Base-by-base conservation (phyloP, 2,113 vertebrate genomes). In the Fulmarus glacialis region DNA sequence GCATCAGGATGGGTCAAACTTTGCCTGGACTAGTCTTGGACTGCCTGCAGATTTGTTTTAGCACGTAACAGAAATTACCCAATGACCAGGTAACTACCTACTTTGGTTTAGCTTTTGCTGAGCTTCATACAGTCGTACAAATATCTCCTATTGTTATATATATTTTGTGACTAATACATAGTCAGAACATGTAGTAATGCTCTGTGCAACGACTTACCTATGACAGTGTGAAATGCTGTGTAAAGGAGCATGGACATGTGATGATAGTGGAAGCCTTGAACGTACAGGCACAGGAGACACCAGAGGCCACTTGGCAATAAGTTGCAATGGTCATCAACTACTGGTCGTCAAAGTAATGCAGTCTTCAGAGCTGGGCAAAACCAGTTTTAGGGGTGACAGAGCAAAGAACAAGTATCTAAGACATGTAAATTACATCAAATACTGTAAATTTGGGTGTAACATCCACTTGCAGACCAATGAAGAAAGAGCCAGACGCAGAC, bases 51-150 rank as follows among this genome's bases (percentile, higher is more conserved):
- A 70, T 70, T 77, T 47, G 14, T 73, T 89, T 77, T 10, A 77
- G 26, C 15, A 68, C 27, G 6, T 43, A 86, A 75, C 11, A 72
- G 19, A 92, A 89, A 64, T 7, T 60, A 21, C 20, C 7, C 34
- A 59, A 12, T 26, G 47, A 56, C 11, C 40, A 43, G 3, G 1
- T 30, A 23, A 75, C 19, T 63, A n/a, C 4, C 30, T 10, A n/a
- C 17, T 22, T 50, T 48, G 2, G 7, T 66, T 56, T 72, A n/a
- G 27, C 22, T 88, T 79, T 67, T 71, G 50, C 27, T 74, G 73
- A 36, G 9, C 18, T 79, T 88, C 66, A 16, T 26, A 27, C 5
- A 64, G 4, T 50, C 0, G 0, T 71, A 36, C 12, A 84, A 66
- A 84, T 43, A 42, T 12, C 15, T 64, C 34, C 27, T 40, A 36